Conservation (phyloP, 2,888 invertebrate genomes). For the Argynnis bischoffii region DNA sequence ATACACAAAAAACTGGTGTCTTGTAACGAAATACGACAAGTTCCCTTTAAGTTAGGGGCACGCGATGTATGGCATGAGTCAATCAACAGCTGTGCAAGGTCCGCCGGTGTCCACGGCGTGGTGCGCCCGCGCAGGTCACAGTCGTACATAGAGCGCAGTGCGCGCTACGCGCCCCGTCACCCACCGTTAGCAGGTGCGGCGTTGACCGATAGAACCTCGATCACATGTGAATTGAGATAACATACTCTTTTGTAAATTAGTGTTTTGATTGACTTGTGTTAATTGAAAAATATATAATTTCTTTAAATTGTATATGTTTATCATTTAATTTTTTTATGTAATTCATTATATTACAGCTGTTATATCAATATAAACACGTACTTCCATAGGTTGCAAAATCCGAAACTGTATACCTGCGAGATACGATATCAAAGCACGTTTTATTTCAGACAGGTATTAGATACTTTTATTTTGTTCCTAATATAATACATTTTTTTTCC, state of each 20-base stretch:
- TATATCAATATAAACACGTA: too few relatives aligned
- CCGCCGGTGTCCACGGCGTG: conserved; percentile 41
- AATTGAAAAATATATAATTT: too few relatives aligned
- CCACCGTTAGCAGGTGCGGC: conserved; percentile 39
- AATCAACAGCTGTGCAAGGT: conserved; percentile 45
- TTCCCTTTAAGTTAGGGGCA: conserved; percentile 23
- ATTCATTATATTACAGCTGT: too few relatives aligned
- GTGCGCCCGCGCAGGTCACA: conserved; percentile 45
- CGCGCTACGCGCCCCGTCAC: conserved; percentile 62
- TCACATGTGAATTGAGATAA: conserved; percentile 48
- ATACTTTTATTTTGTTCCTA: neutral
- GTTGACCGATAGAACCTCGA: conserved; percentile 40
- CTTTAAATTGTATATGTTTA: too few relatives aligned
- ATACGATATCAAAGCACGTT: neutral
- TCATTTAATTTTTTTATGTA: too few relatives aligned
- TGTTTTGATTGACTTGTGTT: conserved; percentile 1
- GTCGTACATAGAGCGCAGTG: conserved; percentile 64
- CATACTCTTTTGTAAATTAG: neutral
- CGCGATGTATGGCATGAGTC: conserved; percentile 41
- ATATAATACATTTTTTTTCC: neutral
- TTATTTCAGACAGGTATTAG: neutral
- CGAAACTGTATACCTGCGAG: neutral
- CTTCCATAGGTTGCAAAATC: neutral
- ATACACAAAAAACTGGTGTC: neutral
- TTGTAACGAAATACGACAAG: conserved; percentile 11